Evolutionary conservation across 2,888 invertebrate genomes (phyloP).

Genomic region (Leptogaster cylindrica): DNA sequence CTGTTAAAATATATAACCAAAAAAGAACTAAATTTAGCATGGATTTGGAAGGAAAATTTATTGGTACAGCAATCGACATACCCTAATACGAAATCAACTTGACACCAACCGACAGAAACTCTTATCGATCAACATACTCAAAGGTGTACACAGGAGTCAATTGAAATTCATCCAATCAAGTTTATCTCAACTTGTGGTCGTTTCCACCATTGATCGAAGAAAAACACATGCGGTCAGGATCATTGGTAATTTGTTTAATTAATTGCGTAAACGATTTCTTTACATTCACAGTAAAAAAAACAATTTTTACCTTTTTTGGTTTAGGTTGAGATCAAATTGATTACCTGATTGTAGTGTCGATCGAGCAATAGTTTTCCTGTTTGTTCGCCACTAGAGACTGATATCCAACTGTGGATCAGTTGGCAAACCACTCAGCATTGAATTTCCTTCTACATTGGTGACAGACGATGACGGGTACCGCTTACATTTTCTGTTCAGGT

Average conservation of each 20-base stretch:
- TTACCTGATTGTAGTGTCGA: slow-evolving; percentile 46
- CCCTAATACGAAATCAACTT: too few species aligned
- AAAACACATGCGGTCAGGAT: not conserved
- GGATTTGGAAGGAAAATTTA: too few species aligned
- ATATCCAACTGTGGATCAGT: not conserved
- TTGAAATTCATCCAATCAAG: not conserved
- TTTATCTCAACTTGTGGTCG: slow-evolving; percentile 4
- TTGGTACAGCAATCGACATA: too few species aligned
- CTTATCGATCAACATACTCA: not conserved
- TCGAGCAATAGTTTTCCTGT: slow-evolving; percentile 36
- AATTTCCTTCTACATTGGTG: slow-evolving; percentile 16
- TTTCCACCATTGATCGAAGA: not conserved
- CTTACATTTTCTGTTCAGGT: not conserved
- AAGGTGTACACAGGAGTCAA: slow-evolving; percentile 1
- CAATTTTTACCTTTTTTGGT: slow-evolving; percentile 47
- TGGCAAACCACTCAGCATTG: slow-evolving; percentile 9
- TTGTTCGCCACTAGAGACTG: slow-evolving; percentile 23
- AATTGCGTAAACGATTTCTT: slow-evolving; percentile 50
- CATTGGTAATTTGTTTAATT: slow-evolving; percentile 51
- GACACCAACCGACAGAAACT: not conserved
- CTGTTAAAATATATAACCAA: too few species aligned
- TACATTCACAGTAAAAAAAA: slow-evolving; percentile 46
- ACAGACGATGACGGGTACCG: slow-evolving; percentile 30
- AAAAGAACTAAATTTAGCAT: not conserved
- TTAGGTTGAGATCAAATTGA: slow-evolving; percentile 41